Evolutionary conservation across 1,140 invertebrate genomes (phyloP).

Genomic region (Trachymyrmex septentrionalis): DNA sequence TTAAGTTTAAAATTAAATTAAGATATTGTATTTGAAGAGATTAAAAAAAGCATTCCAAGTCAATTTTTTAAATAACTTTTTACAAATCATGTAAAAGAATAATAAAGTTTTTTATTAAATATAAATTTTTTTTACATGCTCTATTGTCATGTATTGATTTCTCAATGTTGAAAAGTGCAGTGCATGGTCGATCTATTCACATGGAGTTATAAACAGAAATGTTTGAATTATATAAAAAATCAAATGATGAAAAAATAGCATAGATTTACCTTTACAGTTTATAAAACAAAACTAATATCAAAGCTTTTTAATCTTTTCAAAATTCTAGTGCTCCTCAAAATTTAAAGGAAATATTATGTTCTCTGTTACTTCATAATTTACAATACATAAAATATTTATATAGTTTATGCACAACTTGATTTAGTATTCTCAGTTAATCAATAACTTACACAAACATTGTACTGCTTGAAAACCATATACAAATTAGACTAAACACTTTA

Average conservation of each 20-base stretch:
- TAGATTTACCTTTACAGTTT: constrained; percentile 32
- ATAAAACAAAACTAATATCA: constrained; percentile 52
- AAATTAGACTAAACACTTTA: neutral
- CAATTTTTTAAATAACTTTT: neutral
- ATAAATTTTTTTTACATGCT: neutral
- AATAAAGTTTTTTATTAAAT: neutral
- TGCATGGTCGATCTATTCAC: neutral
- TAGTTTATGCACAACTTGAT: neutral
- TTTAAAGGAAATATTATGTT: constrained; percentile 33
- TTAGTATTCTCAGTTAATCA: constrained; percentile 31
- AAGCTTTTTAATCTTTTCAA: constrained; percentile 38
- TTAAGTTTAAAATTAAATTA: neutral
- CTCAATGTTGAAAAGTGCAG: neutral
- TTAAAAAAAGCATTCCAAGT: neutral
- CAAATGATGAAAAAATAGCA: neutral
- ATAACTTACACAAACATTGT: constrained; percentile 20
- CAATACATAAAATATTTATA: constrained; percentile 33
- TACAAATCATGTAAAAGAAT: neutral
- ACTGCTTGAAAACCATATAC: neutral
- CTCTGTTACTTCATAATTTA: constrained; percentile 29
- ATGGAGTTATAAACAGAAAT: neutral
- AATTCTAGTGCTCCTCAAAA: neutral
- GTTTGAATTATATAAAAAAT: neutral
- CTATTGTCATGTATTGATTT: neutral
- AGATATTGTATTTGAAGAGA: neutral